phyloP scores from a whole-genome alignment of 2,888 invertebrate species.

The Caradrina kadenii region DNA sequence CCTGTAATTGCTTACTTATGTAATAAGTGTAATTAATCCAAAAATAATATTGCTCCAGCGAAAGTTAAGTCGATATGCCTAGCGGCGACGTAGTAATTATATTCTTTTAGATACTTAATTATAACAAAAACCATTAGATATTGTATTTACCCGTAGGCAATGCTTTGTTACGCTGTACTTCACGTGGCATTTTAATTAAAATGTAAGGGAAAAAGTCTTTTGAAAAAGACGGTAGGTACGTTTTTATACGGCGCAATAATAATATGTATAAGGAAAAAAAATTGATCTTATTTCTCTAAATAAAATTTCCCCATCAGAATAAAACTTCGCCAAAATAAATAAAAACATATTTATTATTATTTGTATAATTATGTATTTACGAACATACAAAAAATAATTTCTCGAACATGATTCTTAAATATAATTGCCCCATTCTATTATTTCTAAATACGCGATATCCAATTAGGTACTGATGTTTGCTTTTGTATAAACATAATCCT shows the following conservation, averaged over 20 bases:
- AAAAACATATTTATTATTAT: too few species aligned
- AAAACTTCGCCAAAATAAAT: too few species aligned
- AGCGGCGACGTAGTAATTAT: constrained; percentile 31
- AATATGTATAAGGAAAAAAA: too few species aligned
- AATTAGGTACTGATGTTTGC: constrained; percentile 29
- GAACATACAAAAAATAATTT: not conserved
- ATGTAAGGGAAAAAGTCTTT: not conserved
- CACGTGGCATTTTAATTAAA: constrained; percentile 27
- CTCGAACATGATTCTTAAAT: not conserved
- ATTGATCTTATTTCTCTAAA: too few species aligned
- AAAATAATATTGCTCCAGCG: not conserved
- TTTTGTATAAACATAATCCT: constrained; percentile 5
- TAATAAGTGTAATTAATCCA: not conserved
- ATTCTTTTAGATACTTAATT: constrained; percentile 32
- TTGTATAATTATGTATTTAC: too few species aligned
- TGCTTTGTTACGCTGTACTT: constrained; percentile 20
- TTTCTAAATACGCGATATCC: constrained; percentile 20
- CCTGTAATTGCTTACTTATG: not conserved
- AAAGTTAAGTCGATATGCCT: constrained; percentile 19
- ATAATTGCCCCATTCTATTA: constrained; percentile 10
- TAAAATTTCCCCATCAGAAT: too few species aligned
- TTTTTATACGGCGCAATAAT: not conserved
- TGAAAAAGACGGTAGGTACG: too few species aligned
- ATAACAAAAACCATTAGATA: constrained; percentile 20
- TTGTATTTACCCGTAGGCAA: constrained; percentile 20